Conservation (phyloP, 2,797 vertebrate species). For the Nyctalus aviator region DNA sequence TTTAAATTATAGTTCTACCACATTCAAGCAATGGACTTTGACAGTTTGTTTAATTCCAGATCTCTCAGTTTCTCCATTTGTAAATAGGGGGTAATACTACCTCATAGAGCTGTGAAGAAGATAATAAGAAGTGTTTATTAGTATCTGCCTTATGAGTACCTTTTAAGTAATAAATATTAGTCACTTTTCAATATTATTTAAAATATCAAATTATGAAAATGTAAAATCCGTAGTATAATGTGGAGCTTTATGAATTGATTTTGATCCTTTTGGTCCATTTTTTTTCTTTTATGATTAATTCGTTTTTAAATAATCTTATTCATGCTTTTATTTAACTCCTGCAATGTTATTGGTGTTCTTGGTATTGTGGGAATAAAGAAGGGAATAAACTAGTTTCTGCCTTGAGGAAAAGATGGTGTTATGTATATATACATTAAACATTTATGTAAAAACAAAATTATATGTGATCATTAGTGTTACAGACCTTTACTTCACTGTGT, state of each 20-base stretch:
- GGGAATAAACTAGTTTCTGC: neutral
- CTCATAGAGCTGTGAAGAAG: neutral
- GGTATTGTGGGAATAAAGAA: neutral
- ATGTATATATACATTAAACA: neutral
- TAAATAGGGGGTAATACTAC: neutral
- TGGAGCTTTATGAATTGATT: conserved; percentile 7
- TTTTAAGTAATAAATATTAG: conserved; percentile 15
- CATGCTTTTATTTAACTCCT: neutral
- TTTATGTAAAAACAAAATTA: neutral
- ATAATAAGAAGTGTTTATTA: neutral
- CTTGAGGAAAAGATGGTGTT: neutral
- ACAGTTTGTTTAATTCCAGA: conserved; percentile 39
- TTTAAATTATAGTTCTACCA: neutral
- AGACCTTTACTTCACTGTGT: neutral
- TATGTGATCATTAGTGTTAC: neutral
- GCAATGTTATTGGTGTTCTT: neutral
- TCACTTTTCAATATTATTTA: neutral
- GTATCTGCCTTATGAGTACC: neutral
- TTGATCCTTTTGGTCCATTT: neutral
- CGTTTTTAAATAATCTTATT: neutral
- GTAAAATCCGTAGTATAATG: neutral
- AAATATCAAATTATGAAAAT: conserved; percentile 37
- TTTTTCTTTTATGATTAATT: conserved; percentile 8
- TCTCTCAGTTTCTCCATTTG: neutral
- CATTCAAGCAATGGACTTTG: neutral